phyloP scores from a whole-genome alignment of 1,140 invertebrate genomes.

The Bombus terrestris region DNA sequence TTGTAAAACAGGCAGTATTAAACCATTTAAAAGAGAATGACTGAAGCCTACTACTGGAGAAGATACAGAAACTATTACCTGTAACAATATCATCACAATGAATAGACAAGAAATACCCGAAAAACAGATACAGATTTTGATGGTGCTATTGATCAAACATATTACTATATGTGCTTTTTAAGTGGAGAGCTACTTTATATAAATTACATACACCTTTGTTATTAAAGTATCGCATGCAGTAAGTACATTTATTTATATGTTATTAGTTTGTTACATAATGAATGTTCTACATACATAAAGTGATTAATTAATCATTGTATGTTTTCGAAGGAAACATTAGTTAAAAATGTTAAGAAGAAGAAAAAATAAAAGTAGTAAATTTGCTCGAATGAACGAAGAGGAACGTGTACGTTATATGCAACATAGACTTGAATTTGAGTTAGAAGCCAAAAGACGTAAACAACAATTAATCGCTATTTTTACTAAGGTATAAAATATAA shows the following conservation, averaged over 20 bases:
- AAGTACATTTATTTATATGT: background rate
- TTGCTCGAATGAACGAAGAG: conserved; percentile 92
- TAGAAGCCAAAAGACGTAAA: conserved; percentile 89
- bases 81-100: background rate
- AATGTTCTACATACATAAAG: background rate
- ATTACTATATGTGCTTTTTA: background rate
- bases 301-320: background rate
- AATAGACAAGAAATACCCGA: too few species aligned
- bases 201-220: background rate
- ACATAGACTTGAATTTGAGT: conserved; percentile 89
- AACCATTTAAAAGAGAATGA: background rate
- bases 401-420: conserved; percentile 90
- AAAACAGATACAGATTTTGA: background rate
- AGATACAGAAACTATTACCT: background rate
- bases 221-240: background rate
- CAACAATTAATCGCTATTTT: conserved; percentile 89
- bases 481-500: conserved; percentile 86
- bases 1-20: background rate
- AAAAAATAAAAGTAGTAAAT: conserved; percentile 59
- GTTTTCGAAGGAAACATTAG: background rate
- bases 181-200: background rate
- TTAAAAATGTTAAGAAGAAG: conserved; percentile 54
- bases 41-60: background rate
- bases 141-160: conserved; percentile 5
- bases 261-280: background rate